A percentile compares a stretch with the other conserved stretches of the same genome.
Conservation (phyloP, 2,888 invertebrate genomes). For the Gibbula magus region DNA sequence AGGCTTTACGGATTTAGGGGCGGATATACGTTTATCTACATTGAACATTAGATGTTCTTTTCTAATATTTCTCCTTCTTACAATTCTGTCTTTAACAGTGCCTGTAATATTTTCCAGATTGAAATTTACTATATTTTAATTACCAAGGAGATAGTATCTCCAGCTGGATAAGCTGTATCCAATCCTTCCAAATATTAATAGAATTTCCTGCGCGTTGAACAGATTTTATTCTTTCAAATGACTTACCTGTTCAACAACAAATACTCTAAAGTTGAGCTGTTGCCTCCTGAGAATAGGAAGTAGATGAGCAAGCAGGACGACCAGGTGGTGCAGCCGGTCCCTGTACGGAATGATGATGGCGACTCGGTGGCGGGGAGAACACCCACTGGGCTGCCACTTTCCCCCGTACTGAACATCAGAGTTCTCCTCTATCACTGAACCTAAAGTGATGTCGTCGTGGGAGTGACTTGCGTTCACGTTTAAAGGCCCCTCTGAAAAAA, state of each 20-base stretch:
- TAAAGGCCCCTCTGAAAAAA: constrained; percentile 45
- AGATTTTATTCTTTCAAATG: no score
- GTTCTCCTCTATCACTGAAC: constrained; percentile 45
- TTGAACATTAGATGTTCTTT: no score
- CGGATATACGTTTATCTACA: no score
- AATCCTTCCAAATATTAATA: no score
- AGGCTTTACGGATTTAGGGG: no score
- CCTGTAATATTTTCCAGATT: no score
- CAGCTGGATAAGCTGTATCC: no score
- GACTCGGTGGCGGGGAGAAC: constrained; percentile 66
- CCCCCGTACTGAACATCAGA: constrained; percentile 62
- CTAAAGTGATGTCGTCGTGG: constrained; percentile 35
- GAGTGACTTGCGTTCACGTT: constrained; percentile 40
- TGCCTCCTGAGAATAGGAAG: constrained; percentile 78
- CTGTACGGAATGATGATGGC: constrained; percentile 74
- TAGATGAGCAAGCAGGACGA: constrained; percentile 75
- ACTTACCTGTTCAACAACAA: constrained; percentile 77
- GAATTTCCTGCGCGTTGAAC: no score
- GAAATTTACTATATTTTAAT: no score
- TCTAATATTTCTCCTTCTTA: no score
- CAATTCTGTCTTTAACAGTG: no score
- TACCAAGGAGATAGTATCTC: no score
- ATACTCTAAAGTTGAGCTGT: constrained; percentile 77
- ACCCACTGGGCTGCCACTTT: constrained; percentile 60
- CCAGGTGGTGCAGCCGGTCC: constrained; percentile 76